phyloP scores from a whole-genome alignment of 2,888 invertebrate genomes.

The Melanostoma scalare region DNA sequence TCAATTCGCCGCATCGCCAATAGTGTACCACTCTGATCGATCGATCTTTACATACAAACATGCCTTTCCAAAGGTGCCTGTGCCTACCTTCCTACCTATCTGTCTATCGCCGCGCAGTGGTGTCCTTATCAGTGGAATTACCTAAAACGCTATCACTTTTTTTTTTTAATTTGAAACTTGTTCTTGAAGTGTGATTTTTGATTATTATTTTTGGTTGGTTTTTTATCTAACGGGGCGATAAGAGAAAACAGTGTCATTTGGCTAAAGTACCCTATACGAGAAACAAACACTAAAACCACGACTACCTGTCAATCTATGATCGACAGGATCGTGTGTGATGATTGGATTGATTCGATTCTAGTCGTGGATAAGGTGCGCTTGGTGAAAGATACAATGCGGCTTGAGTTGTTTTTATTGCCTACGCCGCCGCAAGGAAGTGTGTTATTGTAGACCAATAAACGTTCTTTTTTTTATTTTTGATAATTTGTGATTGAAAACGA shows the following conservation, averaged over 20 bases:
- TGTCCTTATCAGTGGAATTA: constrained; percentile 33
- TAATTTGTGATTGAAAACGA: constrained; percentile 35
- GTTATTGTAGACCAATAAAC: constrained; percentile 1
- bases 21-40: constrained; percentile 49
- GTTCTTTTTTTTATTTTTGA: constrained; percentile 21
- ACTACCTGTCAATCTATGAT: constrained; percentile 71
- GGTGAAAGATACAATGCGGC: constrained; percentile 62
- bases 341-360: constrained; percentile 67
- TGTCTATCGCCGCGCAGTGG: constrained; percentile 20
- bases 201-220: constrained; percentile 28
- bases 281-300: constrained; percentile 49
- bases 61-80: constrained; percentile 25
- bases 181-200: constrained; percentile 47
- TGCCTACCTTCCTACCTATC: background rate
- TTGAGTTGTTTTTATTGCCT: constrained; percentile 15
- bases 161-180: too few relatives aligned
- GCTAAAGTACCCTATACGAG: constrained; percentile 19
- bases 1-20: constrained; percentile 38
- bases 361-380: constrained; percentile 70
- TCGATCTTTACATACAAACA: constrained; percentile 56
- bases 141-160: background rate
- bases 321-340: constrained; percentile 69
- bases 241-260: constrained; percentile 63
- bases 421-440: constrained; percentile 48
- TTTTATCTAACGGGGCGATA: constrained; percentile 58